These are phyloP conservation scores for Oryzias dopingdopingensis DNA, from an alignment of 2,797 vertebrate species.

Conservation along the genomic window DNA sequence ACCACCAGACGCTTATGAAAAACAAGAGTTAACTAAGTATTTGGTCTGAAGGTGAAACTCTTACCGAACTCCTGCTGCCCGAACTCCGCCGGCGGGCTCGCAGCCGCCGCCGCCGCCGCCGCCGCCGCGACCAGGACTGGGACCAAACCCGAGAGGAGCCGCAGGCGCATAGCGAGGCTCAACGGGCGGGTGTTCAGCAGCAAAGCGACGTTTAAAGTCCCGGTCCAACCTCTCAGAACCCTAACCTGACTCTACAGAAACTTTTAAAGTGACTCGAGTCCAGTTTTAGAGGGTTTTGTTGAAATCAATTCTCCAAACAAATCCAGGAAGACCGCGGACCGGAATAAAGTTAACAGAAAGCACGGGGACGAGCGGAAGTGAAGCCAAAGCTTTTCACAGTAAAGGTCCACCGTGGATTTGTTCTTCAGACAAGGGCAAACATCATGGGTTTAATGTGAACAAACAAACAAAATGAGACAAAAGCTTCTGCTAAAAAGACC, in stretches of 20 bases:
- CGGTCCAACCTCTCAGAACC: neutral
- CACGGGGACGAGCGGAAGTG: constrained; percentile 10
- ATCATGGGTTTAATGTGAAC: neutral
- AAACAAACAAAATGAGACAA: too few relatives aligned
- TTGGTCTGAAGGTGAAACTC: neutral
- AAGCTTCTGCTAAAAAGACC: too few relatives aligned
- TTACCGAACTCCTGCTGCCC: constrained; percentile 16
- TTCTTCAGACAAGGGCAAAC: neutral
- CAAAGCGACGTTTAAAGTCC: neutral
- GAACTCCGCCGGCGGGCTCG: neutral
- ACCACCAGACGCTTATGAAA: neutral
- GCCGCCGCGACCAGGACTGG: neutral
- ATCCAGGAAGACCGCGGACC: constrained; percentile 52
- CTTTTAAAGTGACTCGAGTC: too few relatives aligned
- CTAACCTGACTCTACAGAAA: neutral
- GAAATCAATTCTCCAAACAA: neutral
- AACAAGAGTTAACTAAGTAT: too few relatives aligned
- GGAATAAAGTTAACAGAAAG: neutral
- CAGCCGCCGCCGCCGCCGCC: constrained; percentile 1
- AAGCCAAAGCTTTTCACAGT: constrained; percentile 4
- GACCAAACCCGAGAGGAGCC: neutral
- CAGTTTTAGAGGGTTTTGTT: neutral
- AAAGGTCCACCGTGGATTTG: constrained; percentile 6
- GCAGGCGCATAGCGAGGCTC: constrained; percentile 19
- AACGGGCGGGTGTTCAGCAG: neutral